Conservation (phyloP, 2,797 vertebrate genomes). For the Gouania willdenowi region DNA sequence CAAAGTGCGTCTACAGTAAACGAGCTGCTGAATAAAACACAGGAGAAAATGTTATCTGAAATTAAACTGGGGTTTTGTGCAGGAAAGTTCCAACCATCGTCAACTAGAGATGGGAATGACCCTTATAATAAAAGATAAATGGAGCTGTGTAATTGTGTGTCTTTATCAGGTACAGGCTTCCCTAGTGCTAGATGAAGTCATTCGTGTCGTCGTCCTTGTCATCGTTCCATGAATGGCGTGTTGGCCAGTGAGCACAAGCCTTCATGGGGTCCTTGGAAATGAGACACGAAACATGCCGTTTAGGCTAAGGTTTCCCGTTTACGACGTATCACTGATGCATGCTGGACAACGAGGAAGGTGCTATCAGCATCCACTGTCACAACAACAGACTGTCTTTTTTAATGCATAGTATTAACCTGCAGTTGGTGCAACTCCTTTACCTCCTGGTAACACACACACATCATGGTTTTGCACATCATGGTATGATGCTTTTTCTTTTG, state of each 20-base stretch:
- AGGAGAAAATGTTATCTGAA: slow-evolving; percentile 74
- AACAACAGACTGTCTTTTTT: too few species aligned
- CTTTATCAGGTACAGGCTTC: slow-evolving; percentile 73
- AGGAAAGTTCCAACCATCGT: slow-evolving; percentile 43
- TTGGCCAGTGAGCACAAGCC: slow-evolving; percentile 24
- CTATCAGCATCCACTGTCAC: too few species aligned
- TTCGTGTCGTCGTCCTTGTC: slow-evolving; percentile 67
- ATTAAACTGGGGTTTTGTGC: slow-evolving; percentile 58
- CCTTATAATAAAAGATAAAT: slow-evolving; percentile 75
- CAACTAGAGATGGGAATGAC: slow-evolving; percentile 64
- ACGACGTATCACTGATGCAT: slow-evolving; percentile 37
- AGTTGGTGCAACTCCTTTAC: too few species aligned
- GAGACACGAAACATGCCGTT: slow-evolving; percentile 54
- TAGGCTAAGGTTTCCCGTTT: slow-evolving; percentile 28
- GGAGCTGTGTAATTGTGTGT: slow-evolving; percentile 68
- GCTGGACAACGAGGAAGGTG: too few species aligned
- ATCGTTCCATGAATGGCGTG: slow-evolving; percentile 45
- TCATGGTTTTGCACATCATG: too few species aligned
- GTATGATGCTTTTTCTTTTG: too few species aligned
- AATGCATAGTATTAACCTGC: too few species aligned
- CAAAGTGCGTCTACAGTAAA: slow-evolving; percentile 23
- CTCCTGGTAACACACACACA: too few species aligned
- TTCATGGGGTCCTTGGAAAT: slow-evolving; percentile 28
- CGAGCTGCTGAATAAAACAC: slow-evolving; percentile 51
- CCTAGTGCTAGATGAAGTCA: slow-evolving; percentile 44